A percentile compares a stretch with the other conserved stretches of the same genome.
Evolutionary conservation across 2,797 vertebrate genomes (phyloP).

Genomic region (Chaetodon trifasciatus): DNA sequence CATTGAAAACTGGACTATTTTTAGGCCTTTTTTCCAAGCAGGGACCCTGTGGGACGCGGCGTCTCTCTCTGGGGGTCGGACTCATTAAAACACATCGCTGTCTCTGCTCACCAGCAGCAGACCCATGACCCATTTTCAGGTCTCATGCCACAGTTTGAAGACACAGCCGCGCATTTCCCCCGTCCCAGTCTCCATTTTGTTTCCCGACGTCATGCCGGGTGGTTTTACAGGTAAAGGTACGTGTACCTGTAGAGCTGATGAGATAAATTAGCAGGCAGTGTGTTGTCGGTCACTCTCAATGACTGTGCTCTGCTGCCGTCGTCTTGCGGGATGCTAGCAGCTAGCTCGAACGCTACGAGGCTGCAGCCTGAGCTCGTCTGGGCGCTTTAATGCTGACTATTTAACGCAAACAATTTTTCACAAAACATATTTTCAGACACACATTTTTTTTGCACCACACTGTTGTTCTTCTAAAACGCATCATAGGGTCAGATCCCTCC

Average conservation of each 20-base stretch:
- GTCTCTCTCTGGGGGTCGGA: constrained; percentile 1
- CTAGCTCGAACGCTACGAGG: no score
- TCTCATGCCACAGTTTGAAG: constrained; percentile 8
- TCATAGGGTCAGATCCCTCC: background rate
- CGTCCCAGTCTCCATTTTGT: background rate
- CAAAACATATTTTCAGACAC: no score
- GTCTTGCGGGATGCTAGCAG: no score
- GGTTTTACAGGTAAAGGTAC: background rate
- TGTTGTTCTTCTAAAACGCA: background rate
- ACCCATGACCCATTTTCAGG: constrained; percentile 40
- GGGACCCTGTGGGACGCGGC: background rate
- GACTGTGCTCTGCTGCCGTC: no score
- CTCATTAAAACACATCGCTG: constrained; percentile 34
- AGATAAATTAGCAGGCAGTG: background rate
- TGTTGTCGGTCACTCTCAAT: background rate
- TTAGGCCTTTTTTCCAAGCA: background rate
- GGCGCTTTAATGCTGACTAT: no score
- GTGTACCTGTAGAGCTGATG: background rate
- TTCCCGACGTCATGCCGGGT: background rate
- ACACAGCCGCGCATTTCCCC: background rate
- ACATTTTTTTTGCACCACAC: background rate
- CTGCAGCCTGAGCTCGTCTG: no score
- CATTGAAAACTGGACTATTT: background rate
- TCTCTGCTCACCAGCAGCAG: constrained; percentile 13
- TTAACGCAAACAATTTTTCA: background rate